phyloP scores from a whole-genome alignment of 1,140 invertebrate species.

The Oscheius sp. region DNA sequence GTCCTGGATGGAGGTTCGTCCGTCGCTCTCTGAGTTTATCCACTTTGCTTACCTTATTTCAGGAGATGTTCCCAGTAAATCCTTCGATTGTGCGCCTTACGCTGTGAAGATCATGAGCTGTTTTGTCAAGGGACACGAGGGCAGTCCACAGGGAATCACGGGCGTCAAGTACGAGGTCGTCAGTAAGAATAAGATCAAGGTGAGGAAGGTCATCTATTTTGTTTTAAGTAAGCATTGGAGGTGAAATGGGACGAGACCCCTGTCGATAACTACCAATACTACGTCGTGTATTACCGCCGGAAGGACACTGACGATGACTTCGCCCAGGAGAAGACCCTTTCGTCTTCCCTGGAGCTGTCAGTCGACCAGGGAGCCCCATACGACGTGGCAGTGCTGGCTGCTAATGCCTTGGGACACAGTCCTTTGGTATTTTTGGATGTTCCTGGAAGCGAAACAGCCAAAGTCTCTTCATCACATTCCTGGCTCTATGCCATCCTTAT shows the following conservation, averaged over 20 bases:
- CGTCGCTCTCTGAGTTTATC: not conserved
- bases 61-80: conserved; percentile 5
- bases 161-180: conserved; percentile 1
- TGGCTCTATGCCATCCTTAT: conserved; percentile 10
- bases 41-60: not conserved
- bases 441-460: not conserved
- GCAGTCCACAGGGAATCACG: not conserved
- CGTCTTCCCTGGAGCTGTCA: not conserved
- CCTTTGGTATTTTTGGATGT: conserved; percentile 11
- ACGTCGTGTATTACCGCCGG: conserved; percentile 28
- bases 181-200: not conserved
- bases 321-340: not conserved
- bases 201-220: not conserved
- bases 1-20: not conserved
- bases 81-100: conserved; percentile 15
- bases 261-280: conserved; percentile 20
- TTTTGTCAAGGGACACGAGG: conserved; percentile 13
- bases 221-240: not conserved
- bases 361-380: conserved; percentile 3
- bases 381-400: conserved; percentile 28
- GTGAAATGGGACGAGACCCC: conserved; percentile 4
- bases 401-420: conserved; percentile 32
- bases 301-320: conserved; percentile 1
- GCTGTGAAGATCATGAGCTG: conserved; percentile 21
- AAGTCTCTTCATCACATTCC: not conserved